Evolutionary conservation across 2,113 vertebrate genomes (phyloP).

Genomic region (Pluvianellus socialis): DNA sequence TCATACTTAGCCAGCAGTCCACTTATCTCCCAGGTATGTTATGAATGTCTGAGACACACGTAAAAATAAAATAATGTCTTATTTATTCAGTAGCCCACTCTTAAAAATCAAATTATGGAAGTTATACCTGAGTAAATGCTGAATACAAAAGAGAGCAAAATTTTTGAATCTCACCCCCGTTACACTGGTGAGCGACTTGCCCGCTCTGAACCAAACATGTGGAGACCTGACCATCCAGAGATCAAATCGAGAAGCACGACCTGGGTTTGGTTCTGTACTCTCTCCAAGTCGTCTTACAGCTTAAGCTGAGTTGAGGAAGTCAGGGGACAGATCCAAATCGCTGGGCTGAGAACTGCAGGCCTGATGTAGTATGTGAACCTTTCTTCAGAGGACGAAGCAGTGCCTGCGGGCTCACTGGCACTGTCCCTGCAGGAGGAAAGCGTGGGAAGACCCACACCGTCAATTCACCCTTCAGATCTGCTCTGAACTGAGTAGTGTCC

Average conservation of each 20-base stretch:
- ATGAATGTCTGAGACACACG: background rate
- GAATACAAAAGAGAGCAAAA: background rate
- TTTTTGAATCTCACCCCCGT: rapidly evolving
- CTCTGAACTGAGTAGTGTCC: background rate
- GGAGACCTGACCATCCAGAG: background rate
- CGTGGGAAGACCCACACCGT: background rate
- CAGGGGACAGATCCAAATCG: background rate
- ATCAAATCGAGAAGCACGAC: background rate
- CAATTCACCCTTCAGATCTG: background rate
- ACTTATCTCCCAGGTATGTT: background rate
- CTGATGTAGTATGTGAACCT: background rate
- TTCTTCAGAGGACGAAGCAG: background rate
- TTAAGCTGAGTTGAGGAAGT: background rate
- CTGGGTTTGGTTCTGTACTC: background rate
- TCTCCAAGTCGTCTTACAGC: background rate
- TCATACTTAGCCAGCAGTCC: background rate
- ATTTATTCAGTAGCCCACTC: background rate
- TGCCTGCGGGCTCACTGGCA: background rate
- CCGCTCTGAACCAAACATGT: background rate
- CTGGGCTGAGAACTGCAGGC: background rate
- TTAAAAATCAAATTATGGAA: background rate
- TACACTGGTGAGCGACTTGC: background rate
- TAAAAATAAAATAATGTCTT: background rate
- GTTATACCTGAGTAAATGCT: background rate
- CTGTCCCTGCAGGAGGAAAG: background rate